Evolutionary conservation across 2,888 invertebrate species (phyloP).

Genomic region (Lycophotia porphyrea): DNA sequence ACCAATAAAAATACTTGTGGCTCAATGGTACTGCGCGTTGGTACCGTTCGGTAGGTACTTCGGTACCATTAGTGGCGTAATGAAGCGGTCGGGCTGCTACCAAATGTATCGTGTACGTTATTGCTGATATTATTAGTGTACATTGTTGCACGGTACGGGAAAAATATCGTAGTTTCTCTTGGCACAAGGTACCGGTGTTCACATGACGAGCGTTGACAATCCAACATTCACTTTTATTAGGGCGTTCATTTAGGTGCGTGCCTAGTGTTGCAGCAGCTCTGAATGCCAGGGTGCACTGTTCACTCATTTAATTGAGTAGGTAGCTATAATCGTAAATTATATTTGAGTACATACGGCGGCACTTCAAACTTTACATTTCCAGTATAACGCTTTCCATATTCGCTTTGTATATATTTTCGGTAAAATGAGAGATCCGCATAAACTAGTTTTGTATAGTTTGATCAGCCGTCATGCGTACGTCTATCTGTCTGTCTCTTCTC

Average conservation of each 20-base stretch:
- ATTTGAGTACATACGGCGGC: too few relatives aligned
- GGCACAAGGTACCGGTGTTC: background rate
- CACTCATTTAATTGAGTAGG: background rate
- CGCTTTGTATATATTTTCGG: too few relatives aligned
- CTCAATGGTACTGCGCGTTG: constrained; percentile 50
- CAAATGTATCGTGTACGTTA: constrained; percentile 71
- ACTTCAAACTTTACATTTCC: too few relatives aligned
- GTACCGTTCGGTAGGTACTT: constrained; percentile 43
- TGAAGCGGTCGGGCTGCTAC: constrained; percentile 74
- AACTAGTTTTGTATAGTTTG: too few relatives aligned
- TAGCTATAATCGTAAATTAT: background rate
- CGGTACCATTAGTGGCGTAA: constrained; percentile 65
- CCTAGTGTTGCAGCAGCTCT: background rate
- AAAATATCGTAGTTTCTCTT: background rate
- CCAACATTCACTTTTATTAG: background rate
- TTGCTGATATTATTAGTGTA: constrained; percentile 60
- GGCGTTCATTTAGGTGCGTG: background rate
- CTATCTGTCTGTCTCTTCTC: background rate
- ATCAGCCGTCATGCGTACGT: too few relatives aligned
- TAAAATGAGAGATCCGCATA: too few relatives aligned
- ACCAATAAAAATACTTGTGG: constrained; percentile 62
- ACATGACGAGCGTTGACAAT: background rate
- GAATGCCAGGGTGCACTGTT: too few relatives aligned
- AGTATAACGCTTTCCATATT: too few relatives aligned
- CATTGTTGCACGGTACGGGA: constrained; percentile 60